These are phyloP conservation scores for Drymonia ruficornis DNA, from an alignment of 2,888 invertebrate species.

Conservation along the genomic window DNA sequence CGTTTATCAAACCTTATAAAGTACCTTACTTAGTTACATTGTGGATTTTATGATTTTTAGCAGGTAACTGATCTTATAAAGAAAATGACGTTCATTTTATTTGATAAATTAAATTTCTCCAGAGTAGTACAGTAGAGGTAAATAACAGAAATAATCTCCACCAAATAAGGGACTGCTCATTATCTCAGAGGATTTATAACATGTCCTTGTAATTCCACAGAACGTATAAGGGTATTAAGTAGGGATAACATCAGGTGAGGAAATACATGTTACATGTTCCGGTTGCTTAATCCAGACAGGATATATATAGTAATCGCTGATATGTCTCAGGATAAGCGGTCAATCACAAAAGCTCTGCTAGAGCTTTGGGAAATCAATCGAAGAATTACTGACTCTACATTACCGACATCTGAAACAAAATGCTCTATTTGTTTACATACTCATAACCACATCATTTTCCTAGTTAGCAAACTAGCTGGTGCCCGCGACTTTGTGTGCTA, in stretches of 20 bases:
- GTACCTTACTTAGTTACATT: too few species aligned
- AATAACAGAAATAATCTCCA: not conserved
- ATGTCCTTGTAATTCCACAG: not conserved
- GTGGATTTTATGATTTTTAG: too few species aligned
- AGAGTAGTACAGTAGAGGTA: not conserved
- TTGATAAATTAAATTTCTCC: too few species aligned
- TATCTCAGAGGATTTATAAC: constrained; percentile 3
- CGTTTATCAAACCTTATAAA: too few species aligned
- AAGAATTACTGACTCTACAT: not conserved
- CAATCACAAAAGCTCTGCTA: not conserved
- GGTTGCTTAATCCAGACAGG: not conserved
- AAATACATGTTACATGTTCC: not conserved
- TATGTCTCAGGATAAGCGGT: not conserved
- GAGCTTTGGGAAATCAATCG: not conserved
- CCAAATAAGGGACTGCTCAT: not conserved
- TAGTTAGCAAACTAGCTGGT: too few species aligned
- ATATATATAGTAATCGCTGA: not conserved
- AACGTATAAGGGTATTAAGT: not conserved
- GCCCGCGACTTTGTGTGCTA: too few species aligned
- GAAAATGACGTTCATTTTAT: too few species aligned
- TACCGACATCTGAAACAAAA: too few species aligned
- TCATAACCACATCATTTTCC: too few species aligned
- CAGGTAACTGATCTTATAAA: too few species aligned
- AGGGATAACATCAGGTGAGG: not conserved
- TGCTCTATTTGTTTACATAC: too few species aligned